Conservation (phyloP, 2,113 vertebrate genomes). For the Actinemys pallida region DNA sequence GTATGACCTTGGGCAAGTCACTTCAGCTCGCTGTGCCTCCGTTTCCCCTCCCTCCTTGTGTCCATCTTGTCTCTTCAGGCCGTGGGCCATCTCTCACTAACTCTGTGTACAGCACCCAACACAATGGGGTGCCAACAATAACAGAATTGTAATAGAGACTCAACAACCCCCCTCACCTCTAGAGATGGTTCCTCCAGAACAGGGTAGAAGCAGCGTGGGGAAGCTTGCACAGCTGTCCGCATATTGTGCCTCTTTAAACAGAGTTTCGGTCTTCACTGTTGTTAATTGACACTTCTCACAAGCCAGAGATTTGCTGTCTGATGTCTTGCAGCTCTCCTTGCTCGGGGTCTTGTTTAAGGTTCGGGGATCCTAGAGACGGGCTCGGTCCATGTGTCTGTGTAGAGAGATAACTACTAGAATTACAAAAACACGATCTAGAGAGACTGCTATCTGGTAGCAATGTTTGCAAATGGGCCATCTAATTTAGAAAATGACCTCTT, state of each 20-base stretch:
- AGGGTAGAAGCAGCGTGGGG: background rate
- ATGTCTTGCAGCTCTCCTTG: background rate
- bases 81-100: fast-evolving
- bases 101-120: background rate
- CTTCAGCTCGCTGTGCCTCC: background rate
- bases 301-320: background rate
- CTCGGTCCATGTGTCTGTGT: background rate
- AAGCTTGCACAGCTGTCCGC: background rate
- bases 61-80: background rate
- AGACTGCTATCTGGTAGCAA: background rate
- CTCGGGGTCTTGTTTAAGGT: background rate
- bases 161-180: background rate
- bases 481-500: background rate
- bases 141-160: background rate
- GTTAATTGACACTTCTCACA: background rate
- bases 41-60: background rate
- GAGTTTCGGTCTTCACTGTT: background rate
- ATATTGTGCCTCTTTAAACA: background rate
- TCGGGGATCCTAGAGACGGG: background rate
- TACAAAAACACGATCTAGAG: background rate
- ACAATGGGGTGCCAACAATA: background rate
- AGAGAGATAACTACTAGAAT: background rate
- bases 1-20: background rate
- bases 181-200: background rate
- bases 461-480: background rate